phyloP scores from a whole-genome alignment of 2,797 vertebrate species.

The Alca torda region DNA sequence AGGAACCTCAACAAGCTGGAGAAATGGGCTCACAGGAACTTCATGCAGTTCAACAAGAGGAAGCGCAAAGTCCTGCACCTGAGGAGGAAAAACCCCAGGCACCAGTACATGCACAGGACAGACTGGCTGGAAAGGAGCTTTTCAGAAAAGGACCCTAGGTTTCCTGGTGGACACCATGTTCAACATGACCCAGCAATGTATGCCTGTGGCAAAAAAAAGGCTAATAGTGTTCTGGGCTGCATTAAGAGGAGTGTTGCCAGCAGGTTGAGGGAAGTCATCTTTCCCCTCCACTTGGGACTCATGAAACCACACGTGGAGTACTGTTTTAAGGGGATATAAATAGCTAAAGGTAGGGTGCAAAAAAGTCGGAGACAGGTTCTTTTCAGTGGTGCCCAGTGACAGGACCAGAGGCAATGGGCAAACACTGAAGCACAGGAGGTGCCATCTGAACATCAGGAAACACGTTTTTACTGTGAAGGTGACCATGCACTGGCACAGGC shows the following conservation, averaged over 20 bases:
- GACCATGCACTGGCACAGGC: neutral
- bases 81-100: neutral
- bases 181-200: neutral
- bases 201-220: neutral
- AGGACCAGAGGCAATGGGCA: neutral
- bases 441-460: neutral
- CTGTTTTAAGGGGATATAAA: neutral
- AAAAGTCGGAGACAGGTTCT: neutral
- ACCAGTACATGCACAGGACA: neutral
- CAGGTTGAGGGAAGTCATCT: rapidly evolving
- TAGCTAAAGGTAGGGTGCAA: neutral
- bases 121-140: neutral
- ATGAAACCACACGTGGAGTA: neutral
- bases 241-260: neutral
- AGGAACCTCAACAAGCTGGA: neutral
- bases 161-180: neutral
- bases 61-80: neutral
- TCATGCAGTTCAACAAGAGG: neutral
- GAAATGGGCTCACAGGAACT: neutral
- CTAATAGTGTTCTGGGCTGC: neutral
- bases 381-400: neutral
- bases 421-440: neutral
- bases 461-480: neutral
- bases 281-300: neutral
- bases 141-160: neutral